Evolutionary conservation across 2,113 vertebrate genomes (phyloP).

Genomic region (Pygoscelis adeliae): DNA sequence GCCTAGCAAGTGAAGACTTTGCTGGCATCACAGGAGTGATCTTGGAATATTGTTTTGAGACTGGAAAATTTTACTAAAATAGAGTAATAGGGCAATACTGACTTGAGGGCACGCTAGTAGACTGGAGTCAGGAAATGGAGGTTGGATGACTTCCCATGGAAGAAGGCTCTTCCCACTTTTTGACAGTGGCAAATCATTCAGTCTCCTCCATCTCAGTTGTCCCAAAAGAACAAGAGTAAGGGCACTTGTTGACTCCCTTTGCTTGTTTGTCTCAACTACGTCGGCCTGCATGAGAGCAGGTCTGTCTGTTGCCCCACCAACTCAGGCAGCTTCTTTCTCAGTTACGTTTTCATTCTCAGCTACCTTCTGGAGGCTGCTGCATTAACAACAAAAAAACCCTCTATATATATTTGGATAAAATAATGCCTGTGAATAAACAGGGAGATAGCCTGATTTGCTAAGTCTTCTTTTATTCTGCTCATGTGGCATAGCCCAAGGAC

Average conservation of each 20-base stretch:
- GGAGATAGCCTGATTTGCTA: background rate
- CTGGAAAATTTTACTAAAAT: background rate
- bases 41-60: background rate
- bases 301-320: background rate
- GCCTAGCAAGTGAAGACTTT: background rate
- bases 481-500: background rate
- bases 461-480: background rate
- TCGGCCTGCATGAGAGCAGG: background rate
- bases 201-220: background rate
- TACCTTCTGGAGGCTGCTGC: background rate
- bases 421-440: background rate
- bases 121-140: background rate
- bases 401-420: background rate
- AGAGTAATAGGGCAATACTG: background rate
- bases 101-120: background rate
- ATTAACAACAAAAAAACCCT: background rate
- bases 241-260: background rate
- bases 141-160: background rate
- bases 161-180: background rate
- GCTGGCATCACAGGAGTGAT: background rate
- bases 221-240: background rate
- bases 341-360: background rate
- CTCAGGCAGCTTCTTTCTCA: background rate
- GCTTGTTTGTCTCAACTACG: rapidly evolving
- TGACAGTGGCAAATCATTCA: background rate